Evolutionary conservation across 2,113 vertebrate species (phyloP), one percentile per base, ranked within the genome.

Genomic region (Pelmatolapia mariae): DNA sequence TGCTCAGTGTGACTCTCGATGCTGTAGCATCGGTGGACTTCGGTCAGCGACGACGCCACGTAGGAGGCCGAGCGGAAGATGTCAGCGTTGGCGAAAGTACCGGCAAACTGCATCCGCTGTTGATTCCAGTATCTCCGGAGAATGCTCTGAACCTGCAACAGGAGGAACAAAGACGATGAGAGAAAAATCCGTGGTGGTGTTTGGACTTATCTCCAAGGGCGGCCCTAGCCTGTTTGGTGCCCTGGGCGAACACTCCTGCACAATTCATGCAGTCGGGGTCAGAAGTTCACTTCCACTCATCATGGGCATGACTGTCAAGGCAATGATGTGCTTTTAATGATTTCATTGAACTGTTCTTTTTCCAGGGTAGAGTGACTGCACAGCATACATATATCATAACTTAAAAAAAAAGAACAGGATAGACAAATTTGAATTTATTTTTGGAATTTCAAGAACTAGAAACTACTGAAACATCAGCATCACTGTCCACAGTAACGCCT

Each of bases 71-170:
- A 98, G 56, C 99, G 98, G 59, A 97, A 96, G 11, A 97, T 97
- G 0, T 99, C 98, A 0, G 97, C 95, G 80, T 98, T 98, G 91
- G 97, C 95, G 53, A 99, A 98, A 16, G 97, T 97, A 89, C 97
- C 97, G 19, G 98, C 97, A 29, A 99, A 98, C 87, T 99, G 98
- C 89, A 98, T 97, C 91, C 96, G 96, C 92, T 98, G 98, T 91
- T 98, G 98, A 66, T 98, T 98, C 98, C 98, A 99, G 88, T 99
- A 97, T 88, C 99, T 95, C 83, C 97, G 93, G 88, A 99, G 86
- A 33, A 99, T 97, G 1, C 97, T 97, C 94, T 99, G 99, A 52
- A 99, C 99, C 99, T 99, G 45, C 80, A 9, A 61, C 33, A 5
- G 45, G 10, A 80, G 6, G 47, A 31, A 31, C 45, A 47, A 52